Evolutionary conservation across 2,797 vertebrate genomes (phyloP), one percentile per base, ranked within the genome.

Genomic region (Synaphobranchus kaupii): DNA sequence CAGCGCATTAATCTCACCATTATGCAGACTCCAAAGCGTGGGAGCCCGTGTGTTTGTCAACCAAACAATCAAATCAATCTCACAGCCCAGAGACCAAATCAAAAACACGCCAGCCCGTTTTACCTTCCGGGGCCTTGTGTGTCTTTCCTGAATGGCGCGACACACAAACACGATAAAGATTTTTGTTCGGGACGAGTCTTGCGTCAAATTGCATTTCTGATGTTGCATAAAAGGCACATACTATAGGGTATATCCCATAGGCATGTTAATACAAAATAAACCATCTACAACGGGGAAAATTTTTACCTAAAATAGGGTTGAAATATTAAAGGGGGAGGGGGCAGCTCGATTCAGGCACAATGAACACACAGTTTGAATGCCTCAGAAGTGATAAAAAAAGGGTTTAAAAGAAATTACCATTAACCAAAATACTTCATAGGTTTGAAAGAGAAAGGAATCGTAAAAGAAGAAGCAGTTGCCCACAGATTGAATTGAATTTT

Each of bases 1-100:
- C 86, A 82, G 47, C 0, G 90, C 93, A 95, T 96, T 95, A 94
- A 94, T 96, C 95, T 95, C 91, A 94, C 93, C 93, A 94, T 95
- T 95, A 95, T 94, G 91, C 90, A 44, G 90, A 92, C 90, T 91
- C 91, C 90, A 92, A 94, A 93, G 90, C 93, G 83, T 54, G 76
- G 89, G 92, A 91, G 93, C 92, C 93, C 89, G 91, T 89, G 90
- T 90, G 92, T 91, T 85, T 93, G 93, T 94, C 93, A 93, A 89
- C 86, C 88, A 90, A 94, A 92, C 91, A 93, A 92, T 90, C 93
- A 89, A 94, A 96, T 95, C 94, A 94, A 95, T 95, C 94, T 94
- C 52, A 63, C 76, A 84, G 85, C 87, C 88, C 87, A 84, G 85
- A 60, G 58, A 7, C 82, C 82, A 47, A 50, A 80, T 56, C 52